A percentile compares a stretch with the other conserved stretches of the same genome.
phyloP scores from a whole-genome alignment of 2,113 vertebrate genomes.

The Bubalus kerabau region DNA sequence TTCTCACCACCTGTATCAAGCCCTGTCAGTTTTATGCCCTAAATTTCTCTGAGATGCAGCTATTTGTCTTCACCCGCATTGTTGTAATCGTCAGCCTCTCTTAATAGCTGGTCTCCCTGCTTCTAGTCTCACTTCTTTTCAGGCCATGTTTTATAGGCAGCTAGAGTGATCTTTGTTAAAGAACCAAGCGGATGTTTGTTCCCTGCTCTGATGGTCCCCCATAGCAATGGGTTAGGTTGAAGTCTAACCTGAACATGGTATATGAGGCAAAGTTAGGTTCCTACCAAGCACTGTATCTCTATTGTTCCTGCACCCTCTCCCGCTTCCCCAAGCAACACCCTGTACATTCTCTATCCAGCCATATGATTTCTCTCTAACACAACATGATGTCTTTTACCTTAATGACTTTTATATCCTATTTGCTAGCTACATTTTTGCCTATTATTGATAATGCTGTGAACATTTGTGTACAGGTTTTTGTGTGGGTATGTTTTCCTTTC shows the following conservation, averaged over 20 bases:
- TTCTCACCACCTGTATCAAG: neutral
- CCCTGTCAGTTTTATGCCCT: neutral
- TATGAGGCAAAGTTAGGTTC: neutral
- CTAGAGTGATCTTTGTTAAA: neutral
- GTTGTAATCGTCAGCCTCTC: neutral
- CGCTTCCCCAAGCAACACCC: neutral
- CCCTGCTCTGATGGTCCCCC: neutral
- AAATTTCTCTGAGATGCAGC: neutral
- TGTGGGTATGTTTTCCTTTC: slow-evolving; percentile 10
- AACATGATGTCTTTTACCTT: neutral
- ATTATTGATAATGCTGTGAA: neutral
- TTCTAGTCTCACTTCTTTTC: neutral
- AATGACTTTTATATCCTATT: neutral
- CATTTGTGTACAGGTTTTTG: neutral
- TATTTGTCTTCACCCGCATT: neutral
- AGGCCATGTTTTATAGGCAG: neutral
- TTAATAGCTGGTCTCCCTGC: neutral
- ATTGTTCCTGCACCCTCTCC: too few species aligned
- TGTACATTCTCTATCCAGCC: neutral
- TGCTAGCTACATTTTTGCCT: neutral
- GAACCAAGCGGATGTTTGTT: neutral
- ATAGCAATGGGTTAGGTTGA: neutral
- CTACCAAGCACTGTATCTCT: neutral
- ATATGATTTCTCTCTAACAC: neutral
- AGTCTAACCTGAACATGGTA: neutral